Base-by-base conservation (phyloP, 1,140 invertebrate genomes). In the Heliconius hermathena region DNA sequence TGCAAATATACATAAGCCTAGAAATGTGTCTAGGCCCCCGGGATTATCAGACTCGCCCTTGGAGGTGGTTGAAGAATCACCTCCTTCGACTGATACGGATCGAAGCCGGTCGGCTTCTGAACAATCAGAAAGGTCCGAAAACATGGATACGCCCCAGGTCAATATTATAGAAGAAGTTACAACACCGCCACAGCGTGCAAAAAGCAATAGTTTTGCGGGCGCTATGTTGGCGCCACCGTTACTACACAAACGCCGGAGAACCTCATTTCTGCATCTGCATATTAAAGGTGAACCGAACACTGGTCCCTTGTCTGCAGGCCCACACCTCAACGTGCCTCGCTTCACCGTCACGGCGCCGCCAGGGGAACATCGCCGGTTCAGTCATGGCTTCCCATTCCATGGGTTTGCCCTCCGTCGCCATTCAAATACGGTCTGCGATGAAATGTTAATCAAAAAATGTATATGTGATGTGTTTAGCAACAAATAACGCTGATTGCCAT, bases 401-500 rank as follows among this genome's bases (percentile, higher is more conserved):
- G 92, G 92, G 60, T 95, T 95, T 86, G 94, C 93, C 41, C 92
- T 95, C 6, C 93, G 94, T 38, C 91, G 94, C 54, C 94, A 95
- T 87, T 95, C 94, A 83, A 95, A 95, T 85, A 95, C 94, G 94
- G 94, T 95, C 93, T 92, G 93, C 88, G 83, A 77, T 83, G 82
- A 78, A 85, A 80, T 82, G 81, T 72, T 66, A 22, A 66, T 66
- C 13, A 66, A 66, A 66, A 29, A 16, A 13, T 5, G 81, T 79
- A 83, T 82, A 83, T 82, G 79, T 86, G 82, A 82, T 86, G 82
- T 76, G 74, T 73, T 74, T 83, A 78, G 26, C 38, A 57, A 81
- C 80, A 22, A 78, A 81, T 86, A 86, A 75, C 74, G 78, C 74
- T 66, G 77, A 78, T 70, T 81, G 79, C 18, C 74, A 26, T 66